Percentiles rank a stretch among this genome's conserved stretches.
Conservation (phyloP, 2,113 vertebrate genomes). For the Scortum barcoo region DNA sequence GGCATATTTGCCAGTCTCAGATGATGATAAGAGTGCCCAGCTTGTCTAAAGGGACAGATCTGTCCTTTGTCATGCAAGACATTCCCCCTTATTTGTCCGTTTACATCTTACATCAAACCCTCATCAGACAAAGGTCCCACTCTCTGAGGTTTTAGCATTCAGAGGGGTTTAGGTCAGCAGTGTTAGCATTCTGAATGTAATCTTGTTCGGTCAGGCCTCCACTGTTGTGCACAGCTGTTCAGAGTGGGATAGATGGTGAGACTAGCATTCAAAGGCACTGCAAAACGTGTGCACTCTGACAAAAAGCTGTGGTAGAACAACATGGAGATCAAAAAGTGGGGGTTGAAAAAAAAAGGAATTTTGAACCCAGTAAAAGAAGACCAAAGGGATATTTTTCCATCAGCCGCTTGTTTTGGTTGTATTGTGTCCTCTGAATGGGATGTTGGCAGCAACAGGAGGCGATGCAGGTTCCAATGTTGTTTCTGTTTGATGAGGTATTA, state of each 20-base stretch:
- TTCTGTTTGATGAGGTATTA: conserved; percentile 9
- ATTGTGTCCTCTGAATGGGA: conserved; percentile 16
- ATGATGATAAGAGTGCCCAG: conserved; percentile 55
- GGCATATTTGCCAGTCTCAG: conserved; percentile 43
- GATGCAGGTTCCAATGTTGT: conserved; percentile 15
- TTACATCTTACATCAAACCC: conserved; percentile 62
- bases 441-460: conserved; percentile 6
- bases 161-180: conserved; percentile 65
- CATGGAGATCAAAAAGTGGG: conserved; percentile 32
- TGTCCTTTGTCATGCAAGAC: conserved; percentile 51
- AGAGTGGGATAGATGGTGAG: conserved; percentile 44
- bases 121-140: conserved; percentile 62
- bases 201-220: conserved; percentile 66
- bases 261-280: conserved; percentile 1
- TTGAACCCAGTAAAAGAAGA: conserved; percentile 4
- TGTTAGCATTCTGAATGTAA: conserved; percentile 68
- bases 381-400: conserved; percentile 35
- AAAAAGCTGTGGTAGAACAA: conserved; percentile 39
- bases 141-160: conserved; percentile 63
- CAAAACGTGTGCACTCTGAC: conserved; percentile 43
- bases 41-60: conserved; percentile 49
- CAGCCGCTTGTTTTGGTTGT: conserved; percentile 15
- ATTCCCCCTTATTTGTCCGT: conserved; percentile 35
- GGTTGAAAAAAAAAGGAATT: conserved; percentile 12
- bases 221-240: conserved; percentile 44